Percentiles rank a stretch among this genome's conserved stretches.
These are phyloP conservation scores for Acronicta alni DNA, from an alignment of 2,888 invertebrate genomes.

Conservation along the genomic window DNA sequence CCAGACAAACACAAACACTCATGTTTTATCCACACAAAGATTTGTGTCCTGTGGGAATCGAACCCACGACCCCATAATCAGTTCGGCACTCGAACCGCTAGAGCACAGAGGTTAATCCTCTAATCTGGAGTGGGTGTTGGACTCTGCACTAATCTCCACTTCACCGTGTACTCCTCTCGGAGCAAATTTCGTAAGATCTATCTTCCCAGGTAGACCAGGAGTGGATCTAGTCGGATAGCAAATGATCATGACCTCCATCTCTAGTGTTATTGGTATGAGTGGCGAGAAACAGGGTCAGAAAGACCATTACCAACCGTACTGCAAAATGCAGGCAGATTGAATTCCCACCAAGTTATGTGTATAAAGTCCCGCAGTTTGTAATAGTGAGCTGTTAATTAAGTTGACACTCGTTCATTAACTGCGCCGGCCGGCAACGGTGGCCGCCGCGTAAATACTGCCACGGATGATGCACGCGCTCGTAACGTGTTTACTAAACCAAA, in stretches of 20 bases:
- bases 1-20: too few species aligned
- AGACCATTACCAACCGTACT: not conserved
- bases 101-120: too few species aligned
- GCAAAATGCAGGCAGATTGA: not conserved
- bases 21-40: too few species aligned
- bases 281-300: not conserved
- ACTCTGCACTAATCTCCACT: too few species aligned
- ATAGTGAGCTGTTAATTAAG: constrained; percentile 1
- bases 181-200: too few species aligned
- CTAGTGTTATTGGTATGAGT: not conserved
- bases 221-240: too few species aligned
- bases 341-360: not conserved
- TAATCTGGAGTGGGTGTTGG: too few species aligned
- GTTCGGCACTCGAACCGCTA: too few species aligned
- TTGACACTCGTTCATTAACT: constrained; percentile 1
- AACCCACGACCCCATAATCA: too few species aligned
- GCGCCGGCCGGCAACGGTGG: not conserved
- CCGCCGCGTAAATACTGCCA: not conserved
- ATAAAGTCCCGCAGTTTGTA: constrained; percentile 1
- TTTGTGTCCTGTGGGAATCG: too few species aligned
- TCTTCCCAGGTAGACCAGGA: too few species aligned
- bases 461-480: not conserved
- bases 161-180: too few species aligned
- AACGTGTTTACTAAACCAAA: not conserved
- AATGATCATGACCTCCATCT: not conserved